These are phyloP conservation scores for Trachops cirrhosus DNA, from an alignment of 2,797 vertebrate genomes.

Conservation along the genomic window DNA sequence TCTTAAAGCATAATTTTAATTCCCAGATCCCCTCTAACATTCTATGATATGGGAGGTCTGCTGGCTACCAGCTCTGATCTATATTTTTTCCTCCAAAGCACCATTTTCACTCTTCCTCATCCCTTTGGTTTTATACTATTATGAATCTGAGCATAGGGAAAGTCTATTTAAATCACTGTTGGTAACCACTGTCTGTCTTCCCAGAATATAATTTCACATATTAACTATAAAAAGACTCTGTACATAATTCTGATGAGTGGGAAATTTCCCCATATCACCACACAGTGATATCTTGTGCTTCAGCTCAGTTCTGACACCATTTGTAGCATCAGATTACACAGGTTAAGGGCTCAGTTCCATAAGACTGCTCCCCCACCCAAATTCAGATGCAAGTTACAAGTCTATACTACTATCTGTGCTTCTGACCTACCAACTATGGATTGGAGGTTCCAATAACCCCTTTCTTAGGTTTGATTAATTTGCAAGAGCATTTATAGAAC, in stretches of 20 bases:
- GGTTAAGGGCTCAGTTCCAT: not conserved
- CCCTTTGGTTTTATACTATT: not conserved
- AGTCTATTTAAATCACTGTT: not conserved
- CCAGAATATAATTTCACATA: not conserved
- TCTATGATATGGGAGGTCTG: not conserved
- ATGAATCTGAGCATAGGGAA: not conserved
- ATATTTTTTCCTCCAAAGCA: not conserved
- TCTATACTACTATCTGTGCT: not conserved
- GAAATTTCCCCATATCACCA: not conserved
- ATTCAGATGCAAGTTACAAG: not conserved
- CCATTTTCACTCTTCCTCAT: not conserved
- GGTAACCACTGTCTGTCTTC: not conserved
- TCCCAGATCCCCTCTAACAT: not conserved
- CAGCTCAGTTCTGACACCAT: not conserved
- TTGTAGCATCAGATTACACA: not conserved
- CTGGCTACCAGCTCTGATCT: not conserved
- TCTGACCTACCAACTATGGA: not conserved
- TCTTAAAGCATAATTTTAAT: not conserved
- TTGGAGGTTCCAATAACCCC: not conserved
- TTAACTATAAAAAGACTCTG: not conserved
- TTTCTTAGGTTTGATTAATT: not conserved
- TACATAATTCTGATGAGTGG: not conserved
- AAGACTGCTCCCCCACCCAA: not conserved
- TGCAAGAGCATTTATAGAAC: not conserved
- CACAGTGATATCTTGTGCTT: not conserved